Conservation (phyloP, 1,140 invertebrate species). For the Pinna nobilis region DNA sequence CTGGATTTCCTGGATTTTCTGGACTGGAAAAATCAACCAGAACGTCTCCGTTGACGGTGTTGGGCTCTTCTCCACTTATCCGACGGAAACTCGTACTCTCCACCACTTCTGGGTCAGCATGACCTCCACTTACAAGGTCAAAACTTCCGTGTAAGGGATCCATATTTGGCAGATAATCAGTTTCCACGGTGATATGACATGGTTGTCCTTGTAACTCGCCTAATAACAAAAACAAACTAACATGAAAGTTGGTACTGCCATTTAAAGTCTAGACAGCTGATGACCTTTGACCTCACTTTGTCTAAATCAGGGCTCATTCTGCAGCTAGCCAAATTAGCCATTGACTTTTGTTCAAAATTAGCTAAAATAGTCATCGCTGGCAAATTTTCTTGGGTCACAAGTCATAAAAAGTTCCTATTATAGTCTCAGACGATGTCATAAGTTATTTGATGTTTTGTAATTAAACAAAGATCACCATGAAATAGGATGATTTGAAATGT, state of each 20-base stretch:
- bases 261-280: slow-evolving; percentile 1
- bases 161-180: slow-evolving; percentile 65
- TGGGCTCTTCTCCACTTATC: slow-evolving; percentile 51
- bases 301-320: too few species aligned
- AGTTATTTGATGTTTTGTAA: too few species aligned
- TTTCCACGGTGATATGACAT: slow-evolving; percentile 61
- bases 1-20: slow-evolving; percentile 5
- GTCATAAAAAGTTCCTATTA: too few species aligned
- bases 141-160: slow-evolving; percentile 64
- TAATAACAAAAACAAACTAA: too few species aligned
- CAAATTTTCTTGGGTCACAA: too few species aligned
- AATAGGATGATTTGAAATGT: too few species aligned
- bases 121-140: slow-evolving; percentile 46
- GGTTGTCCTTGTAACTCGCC: too few species aligned
- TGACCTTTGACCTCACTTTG: not conserved
- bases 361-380: too few species aligned
- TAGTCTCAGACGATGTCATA: too few species aligned
- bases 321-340: too few species aligned
- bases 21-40: not conserved
- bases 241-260: not conserved
- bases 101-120: slow-evolving; percentile 52
- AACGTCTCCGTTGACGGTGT: slow-evolving; percentile 40
- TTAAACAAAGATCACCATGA: too few species aligned
- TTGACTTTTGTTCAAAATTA: too few species aligned
- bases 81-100: slow-evolving; percentile 62